These are phyloP conservation scores for Gobio gobio DNA, from an alignment of 2,113 vertebrate species.

Conservation along the genomic window DNA sequence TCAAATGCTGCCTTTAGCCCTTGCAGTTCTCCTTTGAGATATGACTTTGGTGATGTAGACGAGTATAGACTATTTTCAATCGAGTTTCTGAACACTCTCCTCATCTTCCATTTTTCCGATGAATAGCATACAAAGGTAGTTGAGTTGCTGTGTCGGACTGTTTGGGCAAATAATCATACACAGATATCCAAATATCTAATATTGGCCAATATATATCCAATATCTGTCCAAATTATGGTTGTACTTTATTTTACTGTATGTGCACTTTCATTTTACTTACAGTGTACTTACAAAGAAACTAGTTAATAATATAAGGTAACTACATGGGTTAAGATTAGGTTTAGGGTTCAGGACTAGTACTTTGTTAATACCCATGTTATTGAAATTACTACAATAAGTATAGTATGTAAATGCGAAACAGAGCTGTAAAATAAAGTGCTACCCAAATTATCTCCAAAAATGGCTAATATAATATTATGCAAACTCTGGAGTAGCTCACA, in stretches of 20 bases:
- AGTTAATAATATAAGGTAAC: too few relatives aligned
- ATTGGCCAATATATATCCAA: background rate
- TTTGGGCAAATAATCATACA: background rate
- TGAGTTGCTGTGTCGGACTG: background rate
- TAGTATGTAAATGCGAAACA: too few relatives aligned
- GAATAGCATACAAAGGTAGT: background rate
- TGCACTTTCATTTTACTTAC: too few relatives aligned
- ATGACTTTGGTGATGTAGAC: background rate
- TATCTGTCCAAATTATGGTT: background rate
- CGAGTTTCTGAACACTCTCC: background rate
- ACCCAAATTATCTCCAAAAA: background rate
- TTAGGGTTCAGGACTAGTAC: too few relatives aligned
- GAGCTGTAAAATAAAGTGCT: too few relatives aligned
- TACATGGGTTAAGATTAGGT: too few relatives aligned
- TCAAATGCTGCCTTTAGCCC: background rate
- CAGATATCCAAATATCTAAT: background rate
- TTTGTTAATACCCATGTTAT: too few relatives aligned
- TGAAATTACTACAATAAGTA: too few relatives aligned
- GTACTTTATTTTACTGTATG: too few relatives aligned
- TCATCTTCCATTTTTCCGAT: background rate
- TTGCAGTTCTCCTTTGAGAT: background rate
- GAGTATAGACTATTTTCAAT: background rate
- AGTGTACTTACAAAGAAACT: too few relatives aligned
- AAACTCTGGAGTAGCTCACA: background rate
- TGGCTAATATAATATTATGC: background rate